Evolutionary conservation across 2,888 invertebrate genomes (phyloP).

Genomic region (Atethmia centrago): DNA sequence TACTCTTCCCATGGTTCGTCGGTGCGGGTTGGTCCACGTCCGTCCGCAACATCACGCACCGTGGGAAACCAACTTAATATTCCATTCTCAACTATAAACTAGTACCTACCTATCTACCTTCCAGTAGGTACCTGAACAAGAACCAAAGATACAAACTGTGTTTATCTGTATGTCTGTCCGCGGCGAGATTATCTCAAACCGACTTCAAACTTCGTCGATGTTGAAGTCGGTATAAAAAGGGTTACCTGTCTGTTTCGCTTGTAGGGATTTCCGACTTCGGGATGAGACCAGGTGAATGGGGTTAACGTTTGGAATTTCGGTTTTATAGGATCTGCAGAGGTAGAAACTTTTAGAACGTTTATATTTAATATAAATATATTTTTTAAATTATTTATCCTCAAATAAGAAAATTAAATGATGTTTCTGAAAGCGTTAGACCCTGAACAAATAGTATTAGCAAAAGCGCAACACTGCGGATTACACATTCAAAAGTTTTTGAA

Average conservation of each 20-base stretch:
- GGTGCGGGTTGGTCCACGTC: too few species aligned
- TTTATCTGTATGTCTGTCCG: constrained; percentile 57
- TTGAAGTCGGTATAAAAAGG: constrained; percentile 58
- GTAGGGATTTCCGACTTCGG: constrained; percentile 31
- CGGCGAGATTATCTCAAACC: constrained; percentile 53
- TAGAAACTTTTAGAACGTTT: background rate
- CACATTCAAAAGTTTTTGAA: background rate
- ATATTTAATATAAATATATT: too few species aligned
- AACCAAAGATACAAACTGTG: constrained; percentile 47
- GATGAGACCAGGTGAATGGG: constrained; percentile 30
- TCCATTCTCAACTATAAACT: background rate
- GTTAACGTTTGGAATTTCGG: constrained; percentile 25
- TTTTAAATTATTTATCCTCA: too few species aligned
- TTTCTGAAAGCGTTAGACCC: background rate
- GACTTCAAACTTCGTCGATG: constrained; percentile 56
- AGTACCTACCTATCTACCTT: background rate
- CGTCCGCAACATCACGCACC: too few species aligned
- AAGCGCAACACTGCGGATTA: background rate
- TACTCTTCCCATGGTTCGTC: too few species aligned
- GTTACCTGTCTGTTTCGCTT: constrained; percentile 55
- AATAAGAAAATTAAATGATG: background rate
- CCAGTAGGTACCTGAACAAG: constrained; percentile 24
- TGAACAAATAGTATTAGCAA: background rate
- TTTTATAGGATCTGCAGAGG: constrained; percentile 9
- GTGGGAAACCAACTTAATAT: too few species aligned